These are phyloP conservation scores for Empidonax traillii DNA, from an alignment of 2,113 vertebrate genomes.

Conservation along the genomic window DNA sequence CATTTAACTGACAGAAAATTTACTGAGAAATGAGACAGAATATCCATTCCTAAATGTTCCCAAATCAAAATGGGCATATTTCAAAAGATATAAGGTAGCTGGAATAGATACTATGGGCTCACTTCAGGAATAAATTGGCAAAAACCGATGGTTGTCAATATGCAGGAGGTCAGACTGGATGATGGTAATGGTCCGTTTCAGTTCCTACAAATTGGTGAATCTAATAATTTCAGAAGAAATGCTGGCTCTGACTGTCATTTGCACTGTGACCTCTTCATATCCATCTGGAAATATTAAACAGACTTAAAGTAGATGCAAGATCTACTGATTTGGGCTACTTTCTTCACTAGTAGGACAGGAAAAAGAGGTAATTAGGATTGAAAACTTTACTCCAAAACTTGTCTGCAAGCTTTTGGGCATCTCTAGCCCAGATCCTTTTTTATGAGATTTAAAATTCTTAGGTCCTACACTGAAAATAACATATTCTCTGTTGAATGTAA, in stretches of 20 bases:
- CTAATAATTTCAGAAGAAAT: not conserved
- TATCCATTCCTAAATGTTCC: not conserved
- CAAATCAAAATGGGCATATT: not conserved
- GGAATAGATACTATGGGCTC: not conserved
- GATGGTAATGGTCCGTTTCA: not conserved
- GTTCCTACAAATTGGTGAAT: not conserved
- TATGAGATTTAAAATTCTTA: not conserved
- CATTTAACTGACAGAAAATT: not conserved
- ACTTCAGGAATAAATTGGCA: not conserved
- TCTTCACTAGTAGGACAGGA: not conserved
- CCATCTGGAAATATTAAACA: not conserved
- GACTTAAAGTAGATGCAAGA: not conserved
- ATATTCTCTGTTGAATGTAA: not conserved
- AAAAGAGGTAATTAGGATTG: not conserved
- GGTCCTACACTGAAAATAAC: not conserved
- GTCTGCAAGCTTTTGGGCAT: not conserved
- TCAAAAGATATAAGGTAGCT: not conserved
- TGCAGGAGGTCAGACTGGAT: not conserved
- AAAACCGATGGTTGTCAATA: not conserved
- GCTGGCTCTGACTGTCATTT: not conserved
- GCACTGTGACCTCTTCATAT: not conserved
- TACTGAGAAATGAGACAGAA: not conserved
- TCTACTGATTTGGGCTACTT: not conserved
- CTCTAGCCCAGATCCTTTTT: not conserved
- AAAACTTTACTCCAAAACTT: not conserved